phyloP scores from a whole-genome alignment of 2,888 invertebrate species.

The Odontomyia ornata region DNA sequence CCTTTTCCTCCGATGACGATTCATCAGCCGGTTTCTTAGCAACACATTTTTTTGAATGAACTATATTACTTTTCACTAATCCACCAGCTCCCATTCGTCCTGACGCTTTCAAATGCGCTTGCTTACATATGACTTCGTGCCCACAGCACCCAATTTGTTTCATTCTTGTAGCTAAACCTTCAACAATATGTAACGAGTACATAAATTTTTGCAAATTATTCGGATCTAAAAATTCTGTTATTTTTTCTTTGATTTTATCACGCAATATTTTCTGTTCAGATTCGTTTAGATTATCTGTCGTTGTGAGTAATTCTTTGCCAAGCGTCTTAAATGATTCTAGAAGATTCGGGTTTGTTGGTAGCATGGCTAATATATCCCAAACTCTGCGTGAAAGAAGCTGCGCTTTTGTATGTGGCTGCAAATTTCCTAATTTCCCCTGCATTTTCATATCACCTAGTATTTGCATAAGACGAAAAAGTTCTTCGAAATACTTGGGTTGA shows the following conservation, averaged over 20 bases:
- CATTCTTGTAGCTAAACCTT: conserved; percentile 69
- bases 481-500: conserved; percentile 88
- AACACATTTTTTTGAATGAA: conserved; percentile 48
- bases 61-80: conserved; percentile 25
- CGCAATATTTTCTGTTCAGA: conserved; percentile 57
- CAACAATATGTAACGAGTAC: conserved; percentile 93
- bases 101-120: conserved; percentile 9
- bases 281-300: conserved; percentile 55
- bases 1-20: conserved; percentile 50
- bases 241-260: conserved; percentile 61
- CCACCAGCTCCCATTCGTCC: neutral
- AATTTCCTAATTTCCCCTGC: conserved; percentile 69
- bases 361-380: conserved; percentile 92
- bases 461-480: conserved; percentile 89
- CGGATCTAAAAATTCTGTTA: conserved; percentile 83
- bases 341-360: conserved; percentile 89
- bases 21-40: conserved; percentile 49
- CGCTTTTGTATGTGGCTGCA: conserved; percentile 84
- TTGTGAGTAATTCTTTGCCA: conserved; percentile 63
- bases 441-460: conserved; percentile 88
- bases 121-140: conserved; percentile 26
- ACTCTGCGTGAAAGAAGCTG: conserved; percentile 89
- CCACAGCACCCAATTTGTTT: conserved; percentile 47
- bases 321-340: conserved; percentile 81
- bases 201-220: conserved; percentile 92